These are phyloP conservation scores for Odocoileus hemionus DNA, from an alignment of 2,113 vertebrate species.

Conservation along the genomic window DNA sequence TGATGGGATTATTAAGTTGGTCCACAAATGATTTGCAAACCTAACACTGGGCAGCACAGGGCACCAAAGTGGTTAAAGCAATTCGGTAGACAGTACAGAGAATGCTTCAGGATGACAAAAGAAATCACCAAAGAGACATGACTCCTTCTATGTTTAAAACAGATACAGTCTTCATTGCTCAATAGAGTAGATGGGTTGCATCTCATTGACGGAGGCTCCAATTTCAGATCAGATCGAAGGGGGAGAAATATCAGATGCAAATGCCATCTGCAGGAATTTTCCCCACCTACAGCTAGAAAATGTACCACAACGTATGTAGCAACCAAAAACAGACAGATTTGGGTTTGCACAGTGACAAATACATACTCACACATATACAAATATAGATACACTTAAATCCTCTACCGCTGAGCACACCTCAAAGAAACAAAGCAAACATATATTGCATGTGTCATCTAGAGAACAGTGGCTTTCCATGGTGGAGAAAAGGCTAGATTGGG, in stretches of 20 bases:
- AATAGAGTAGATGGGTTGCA: not conserved
- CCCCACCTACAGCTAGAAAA: not conserved
- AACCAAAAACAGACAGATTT: not conserved
- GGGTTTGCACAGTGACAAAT: not conserved
- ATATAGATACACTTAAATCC: not conserved
- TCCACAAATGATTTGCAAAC: not conserved
- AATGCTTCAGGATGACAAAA: not conserved
- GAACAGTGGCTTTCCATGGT: not conserved
- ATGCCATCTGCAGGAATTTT: not conserved
- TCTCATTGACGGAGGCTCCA: not conserved
- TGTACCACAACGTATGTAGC: not conserved
- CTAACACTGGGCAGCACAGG: not conserved
- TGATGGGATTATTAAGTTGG: not conserved
- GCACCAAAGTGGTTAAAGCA: not conserved
- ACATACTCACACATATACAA: not conserved
- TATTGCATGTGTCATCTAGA: not conserved
- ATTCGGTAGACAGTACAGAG: not conserved
- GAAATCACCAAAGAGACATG: not conserved
- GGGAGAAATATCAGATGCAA: not conserved
- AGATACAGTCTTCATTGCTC: not conserved
- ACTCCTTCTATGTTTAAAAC: not conserved
- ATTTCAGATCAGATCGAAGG: not conserved
- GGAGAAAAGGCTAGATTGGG: not conserved
- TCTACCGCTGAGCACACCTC: not conserved
- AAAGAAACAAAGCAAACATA: not conserved